Evolutionary conservation across 2,113 vertebrate genomes (phyloP).

Genomic region (Tinamus guttatus): DNA sequence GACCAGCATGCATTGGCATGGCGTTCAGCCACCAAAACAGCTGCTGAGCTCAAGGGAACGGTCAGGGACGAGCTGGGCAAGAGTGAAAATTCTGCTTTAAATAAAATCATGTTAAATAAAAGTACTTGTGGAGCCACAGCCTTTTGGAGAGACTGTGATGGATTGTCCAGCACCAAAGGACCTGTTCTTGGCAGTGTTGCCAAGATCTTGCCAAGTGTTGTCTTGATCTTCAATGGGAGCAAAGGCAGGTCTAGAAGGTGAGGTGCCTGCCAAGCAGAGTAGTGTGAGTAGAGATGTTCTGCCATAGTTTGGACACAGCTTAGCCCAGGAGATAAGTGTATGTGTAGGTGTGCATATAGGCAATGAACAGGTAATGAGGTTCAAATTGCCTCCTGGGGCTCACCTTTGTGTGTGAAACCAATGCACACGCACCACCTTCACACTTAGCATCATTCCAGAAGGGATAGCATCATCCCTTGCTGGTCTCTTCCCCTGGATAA

Average conservation of each 20-base stretch:
- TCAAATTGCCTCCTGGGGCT: neutral
- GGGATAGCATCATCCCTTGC: neutral
- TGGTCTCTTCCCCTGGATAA: neutral
- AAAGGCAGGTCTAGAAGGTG: neutral
- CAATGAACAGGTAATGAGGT: rapidly evolving
- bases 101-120: neutral
- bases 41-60: neutral
- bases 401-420: neutral
- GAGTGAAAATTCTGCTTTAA: neutral
- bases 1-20: rapidly evolving
- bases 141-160: neutral
- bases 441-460: neutral
- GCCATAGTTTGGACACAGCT: neutral
- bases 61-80: neutral
- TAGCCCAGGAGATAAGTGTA: neutral
- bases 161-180: neutral
- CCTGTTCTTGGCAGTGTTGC: neutral
- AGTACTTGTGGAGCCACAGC: rapidly evolving
- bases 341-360: neutral
- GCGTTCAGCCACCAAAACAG: rapidly evolving
- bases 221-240: neutral
- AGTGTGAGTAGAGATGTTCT: neutral
- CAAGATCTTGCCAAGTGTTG: too few species aligned
- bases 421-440: neutral
- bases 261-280: neutral